Percentiles rank a stretch among this genome's conserved stretches.
Evolutionary conservation across 1,140 invertebrate genomes (phyloP).

Genomic region (Magallana ariakensis): DNA sequence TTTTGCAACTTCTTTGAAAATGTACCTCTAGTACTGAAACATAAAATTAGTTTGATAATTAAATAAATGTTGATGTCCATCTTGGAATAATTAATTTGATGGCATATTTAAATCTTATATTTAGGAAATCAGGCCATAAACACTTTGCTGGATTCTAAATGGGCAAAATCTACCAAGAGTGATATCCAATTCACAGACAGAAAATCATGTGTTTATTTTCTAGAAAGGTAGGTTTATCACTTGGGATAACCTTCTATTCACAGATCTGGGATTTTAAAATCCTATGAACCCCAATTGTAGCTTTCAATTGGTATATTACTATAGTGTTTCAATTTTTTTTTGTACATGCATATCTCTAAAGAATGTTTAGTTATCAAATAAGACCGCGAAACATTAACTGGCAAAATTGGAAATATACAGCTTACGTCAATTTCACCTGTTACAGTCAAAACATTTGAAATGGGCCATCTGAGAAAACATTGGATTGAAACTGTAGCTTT

Average conservation of each 20-base stretch:
- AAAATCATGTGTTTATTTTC: conserved; percentile 88
- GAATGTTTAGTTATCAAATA: no score
- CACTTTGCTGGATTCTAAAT: conserved; percentile 94
- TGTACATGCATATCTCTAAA: no score
- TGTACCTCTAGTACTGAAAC: not conserved
- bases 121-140: conserved; percentile 91
- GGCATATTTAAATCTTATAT: conserved; percentile 43
- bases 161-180: conserved; percentile 83
- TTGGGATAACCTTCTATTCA: not conserved
- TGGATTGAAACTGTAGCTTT: no score
- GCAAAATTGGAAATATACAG: no score
- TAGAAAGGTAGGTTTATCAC: conserved; percentile 83
- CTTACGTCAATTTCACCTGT: no score
- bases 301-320: no score
- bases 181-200: conserved; percentile 90
- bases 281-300: no score
- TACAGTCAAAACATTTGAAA: no score
- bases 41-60: not conserved
- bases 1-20: conserved; percentile 4
- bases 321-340: no score
- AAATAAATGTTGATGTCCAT: not conserved
- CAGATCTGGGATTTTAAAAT: no score
- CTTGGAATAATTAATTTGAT: not conserved
- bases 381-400: no score
- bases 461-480: no score